Evolutionary conservation across 1,140 invertebrate species (phyloP), one percentile per base, ranked within the genome.

Genomic region (Homalodisca vitripennis): DNA sequence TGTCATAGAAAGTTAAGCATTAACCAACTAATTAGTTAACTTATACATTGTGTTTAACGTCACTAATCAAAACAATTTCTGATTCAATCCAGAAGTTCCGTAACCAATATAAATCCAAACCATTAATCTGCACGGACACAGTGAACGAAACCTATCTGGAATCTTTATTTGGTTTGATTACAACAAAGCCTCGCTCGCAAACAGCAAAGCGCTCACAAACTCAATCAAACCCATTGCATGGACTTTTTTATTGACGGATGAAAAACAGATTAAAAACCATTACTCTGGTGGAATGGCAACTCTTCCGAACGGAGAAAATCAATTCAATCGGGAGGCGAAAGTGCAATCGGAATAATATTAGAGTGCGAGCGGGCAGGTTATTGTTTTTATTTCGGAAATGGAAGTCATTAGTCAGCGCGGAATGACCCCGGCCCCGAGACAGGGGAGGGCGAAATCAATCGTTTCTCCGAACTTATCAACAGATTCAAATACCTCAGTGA

Each of bases 241-340:
- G 24, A 60, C 14, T 60, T 60, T 60, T 60, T 60, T 60, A 60
- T 60, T 60, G 55, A 22, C 22, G n/a, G 55, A 60, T 60, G 55
- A 60, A 60, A 60, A 60, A 60, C 55, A 26, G 55, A 60, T 60
- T 60, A 26, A 30, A 60, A 60, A 60, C 55, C 55, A 60, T 60
- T 60, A 60, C 55, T 60, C 55, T 60, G 55, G 13, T n/a, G 55
- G 55, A 60, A 60, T 60, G 55, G 55, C 55, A 60, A 60, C 29
- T 60, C 55, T 60, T 60, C 24, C 14, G 55, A 60, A 22, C 55
- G 55, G 55, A 13, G 48, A 60, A 60, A 60, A 60, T 60, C 55
- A 60, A 60, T 60, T 30, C 22, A 51, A 51, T 51, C 48, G 48
- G 48, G 48, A 51, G 6, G 34, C 20, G 12, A 22, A 60, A 60